Evolutionary conservation across 2,113 vertebrate genomes (phyloP), one percentile per base, ranked within the genome.

Genomic region (Cichladusa arquata): DNA sequence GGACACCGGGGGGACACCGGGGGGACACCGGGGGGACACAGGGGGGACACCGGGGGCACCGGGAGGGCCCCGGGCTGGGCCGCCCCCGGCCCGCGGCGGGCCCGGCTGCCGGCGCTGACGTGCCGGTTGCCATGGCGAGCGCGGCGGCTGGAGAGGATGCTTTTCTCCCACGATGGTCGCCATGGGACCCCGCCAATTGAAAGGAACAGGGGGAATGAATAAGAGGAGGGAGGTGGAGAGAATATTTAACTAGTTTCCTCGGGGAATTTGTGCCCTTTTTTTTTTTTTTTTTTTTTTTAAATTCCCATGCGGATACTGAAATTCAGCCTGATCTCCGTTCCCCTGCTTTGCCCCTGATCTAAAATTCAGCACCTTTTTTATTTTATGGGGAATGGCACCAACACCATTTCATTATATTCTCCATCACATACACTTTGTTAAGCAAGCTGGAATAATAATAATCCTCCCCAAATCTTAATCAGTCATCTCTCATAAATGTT

Each of bases 81-180:
- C 19, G 67, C 42, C 80, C 80, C 31, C 65, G 51, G 74, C 33
- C 73, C 10, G 40, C 77, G 17, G 73, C 64, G 33, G 71, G 40
- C 33, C 64, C 24, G 64, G 67, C 87, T 76, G 91, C 92, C 80
- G 69, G 60, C 71, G 88, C 95, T 97, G 98, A 98, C 95, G 95
- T 94, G 64, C 95, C 44, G 33, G 97, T 99, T 97, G 94, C 98
- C 95, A 98, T 98, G 98, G 98, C 82, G 95, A 98, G 97, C 19
- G 96, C 34, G 96, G 92, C 95, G 86, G 90, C 95, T 48, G 76
- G 79, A 95, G 97, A 95, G 95, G 97, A 95, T 92, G 96, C 96
- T 97, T 98, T 87, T 93, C 97, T 97, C 96, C 94, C 94, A 61
- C 86, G n/a, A 33, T 40, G 25, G 98, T 98, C 96, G 94, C 97